Evolutionary conservation across 2,113 vertebrate genomes (phyloP).

Genomic region (Leptodactylus fuscus): DNA sequence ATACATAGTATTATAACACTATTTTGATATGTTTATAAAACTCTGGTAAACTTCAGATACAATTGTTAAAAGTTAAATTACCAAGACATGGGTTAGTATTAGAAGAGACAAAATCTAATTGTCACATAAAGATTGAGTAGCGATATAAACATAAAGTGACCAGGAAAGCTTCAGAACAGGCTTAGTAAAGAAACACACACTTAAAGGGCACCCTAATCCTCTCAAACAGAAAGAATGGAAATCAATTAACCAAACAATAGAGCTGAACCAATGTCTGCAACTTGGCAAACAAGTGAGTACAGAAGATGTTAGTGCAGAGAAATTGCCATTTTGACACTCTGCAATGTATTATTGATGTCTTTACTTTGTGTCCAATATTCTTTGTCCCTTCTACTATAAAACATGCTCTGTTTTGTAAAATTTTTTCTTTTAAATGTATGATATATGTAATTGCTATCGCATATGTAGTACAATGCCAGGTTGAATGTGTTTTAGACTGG

Average conservation of each 20-base stretch:
- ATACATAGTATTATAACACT: no score
- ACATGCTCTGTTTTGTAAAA: not conserved
- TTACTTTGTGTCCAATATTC: not conserved
- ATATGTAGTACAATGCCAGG: not conserved
- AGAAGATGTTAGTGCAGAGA: slow-evolving; percentile 5
- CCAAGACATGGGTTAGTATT: no score
- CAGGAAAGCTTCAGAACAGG: slow-evolving; percentile 9
- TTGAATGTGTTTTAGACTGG: not conserved
- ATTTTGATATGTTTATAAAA: no score
- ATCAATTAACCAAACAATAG: slow-evolving; percentile 48
- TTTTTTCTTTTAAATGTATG: not conserved
- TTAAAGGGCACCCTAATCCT: slow-evolving; percentile 44
- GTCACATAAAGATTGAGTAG: slow-evolving; percentile 31
- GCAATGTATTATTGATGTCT: slow-evolving; percentile 24
- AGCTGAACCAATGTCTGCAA: slow-evolving; percentile 25
- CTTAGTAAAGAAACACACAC: slow-evolving; percentile 41
- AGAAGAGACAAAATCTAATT: not conserved
- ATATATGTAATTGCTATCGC: not conserved
- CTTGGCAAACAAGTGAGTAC: slow-evolving; percentile 26
- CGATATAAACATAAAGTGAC: slow-evolving; percentile 21
- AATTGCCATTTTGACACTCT: not conserved
- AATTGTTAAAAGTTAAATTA: not conserved
- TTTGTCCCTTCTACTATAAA: not conserved
- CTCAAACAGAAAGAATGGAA: slow-evolving; percentile 44
- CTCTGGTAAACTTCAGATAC: not conserved